Evolutionary conservation across 2,113 vertebrate genomes (phyloP).

Genomic region (Paracanthobrama guichenoti): DNA sequence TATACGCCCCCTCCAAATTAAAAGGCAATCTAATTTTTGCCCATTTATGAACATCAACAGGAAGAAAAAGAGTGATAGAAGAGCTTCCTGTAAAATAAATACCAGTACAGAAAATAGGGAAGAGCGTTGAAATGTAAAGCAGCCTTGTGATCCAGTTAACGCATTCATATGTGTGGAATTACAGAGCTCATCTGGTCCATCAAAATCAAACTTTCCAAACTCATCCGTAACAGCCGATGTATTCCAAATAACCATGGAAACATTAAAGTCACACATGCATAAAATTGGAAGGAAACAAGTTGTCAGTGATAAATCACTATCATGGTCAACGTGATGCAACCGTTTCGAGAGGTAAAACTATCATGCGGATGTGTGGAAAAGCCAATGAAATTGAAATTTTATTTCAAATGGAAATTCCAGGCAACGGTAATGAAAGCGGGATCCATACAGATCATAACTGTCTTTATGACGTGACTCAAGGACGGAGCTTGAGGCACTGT

Average conservation of each 20-base stretch:
- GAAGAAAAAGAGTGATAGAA: slow-evolving; percentile 29
- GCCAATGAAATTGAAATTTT: neutral
- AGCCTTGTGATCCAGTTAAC: neutral
- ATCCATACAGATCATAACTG: neutral
- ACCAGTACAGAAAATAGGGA: neutral
- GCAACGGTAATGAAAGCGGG: slow-evolving; percentile 8
- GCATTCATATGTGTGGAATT: slow-evolving; percentile 5
- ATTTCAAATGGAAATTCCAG: slow-evolving; percentile 27
- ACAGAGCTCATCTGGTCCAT: slow-evolving; percentile 4
- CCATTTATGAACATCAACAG: neutral
- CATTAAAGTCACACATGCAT: neutral
- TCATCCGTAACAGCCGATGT: neutral
- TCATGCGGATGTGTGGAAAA: slow-evolving; percentile 10
- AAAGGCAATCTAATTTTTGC: neutral
- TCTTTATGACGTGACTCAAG: slow-evolving; percentile 32
- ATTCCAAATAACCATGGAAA: neutral
- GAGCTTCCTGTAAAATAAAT: slow-evolving; percentile 22
- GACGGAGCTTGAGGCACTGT: slow-evolving; percentile 5
- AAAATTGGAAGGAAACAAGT: slow-evolving; percentile 1
- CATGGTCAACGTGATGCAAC: slow-evolving; percentile 9
- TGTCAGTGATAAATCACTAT: slow-evolving; percentile 12
- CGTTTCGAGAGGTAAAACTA: neutral
- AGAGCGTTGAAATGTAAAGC: neutral
- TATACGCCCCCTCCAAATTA: neutral
- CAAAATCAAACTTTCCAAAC: slow-evolving; percentile 16